Conservation (phyloP, 2,888 invertebrate species). For the Tortricodes alternella region DNA sequence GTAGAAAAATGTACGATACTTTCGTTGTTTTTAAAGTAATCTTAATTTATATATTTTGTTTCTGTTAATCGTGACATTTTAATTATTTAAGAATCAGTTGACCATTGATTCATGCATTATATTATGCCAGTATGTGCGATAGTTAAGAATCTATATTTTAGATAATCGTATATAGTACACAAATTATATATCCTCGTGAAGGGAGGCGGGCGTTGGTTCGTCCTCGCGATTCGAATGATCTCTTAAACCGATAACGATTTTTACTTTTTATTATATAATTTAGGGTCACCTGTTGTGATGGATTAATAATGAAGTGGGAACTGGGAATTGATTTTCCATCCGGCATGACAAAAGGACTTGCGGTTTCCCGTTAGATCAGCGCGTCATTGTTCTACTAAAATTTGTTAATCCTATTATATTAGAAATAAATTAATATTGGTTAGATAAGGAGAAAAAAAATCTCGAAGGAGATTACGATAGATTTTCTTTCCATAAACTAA, state of each 20-base stretch:
- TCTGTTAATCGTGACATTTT: neutral
- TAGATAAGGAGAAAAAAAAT: no score
- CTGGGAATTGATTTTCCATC: neutral
- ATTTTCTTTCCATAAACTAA: no score
- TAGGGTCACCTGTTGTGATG: neutral
- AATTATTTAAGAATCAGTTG: no score
- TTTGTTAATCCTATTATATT: no score
- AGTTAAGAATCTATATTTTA: neutral
- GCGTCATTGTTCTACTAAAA: no score
- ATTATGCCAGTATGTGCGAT: neutral
- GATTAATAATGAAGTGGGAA: neutral
- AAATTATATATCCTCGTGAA: neutral
- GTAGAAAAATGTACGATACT: no score
- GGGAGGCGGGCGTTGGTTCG: slow-evolving; percentile 16
- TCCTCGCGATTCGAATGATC: slow-evolving; percentile 20
- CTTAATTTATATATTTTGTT: no score
- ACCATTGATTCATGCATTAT: neutral
- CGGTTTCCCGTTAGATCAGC: neutral
- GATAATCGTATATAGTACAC: slow-evolving; percentile 21
- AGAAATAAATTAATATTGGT: no score
- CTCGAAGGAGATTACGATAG: no score
- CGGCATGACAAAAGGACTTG: neutral
- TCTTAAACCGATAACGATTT: slow-evolving; percentile 28
- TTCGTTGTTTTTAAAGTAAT: no score
- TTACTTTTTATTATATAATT: neutral